Base-by-base conservation (phyloP, 92 coral and sea anemone genomes). In the Isaurus tuberculatus region DNA sequence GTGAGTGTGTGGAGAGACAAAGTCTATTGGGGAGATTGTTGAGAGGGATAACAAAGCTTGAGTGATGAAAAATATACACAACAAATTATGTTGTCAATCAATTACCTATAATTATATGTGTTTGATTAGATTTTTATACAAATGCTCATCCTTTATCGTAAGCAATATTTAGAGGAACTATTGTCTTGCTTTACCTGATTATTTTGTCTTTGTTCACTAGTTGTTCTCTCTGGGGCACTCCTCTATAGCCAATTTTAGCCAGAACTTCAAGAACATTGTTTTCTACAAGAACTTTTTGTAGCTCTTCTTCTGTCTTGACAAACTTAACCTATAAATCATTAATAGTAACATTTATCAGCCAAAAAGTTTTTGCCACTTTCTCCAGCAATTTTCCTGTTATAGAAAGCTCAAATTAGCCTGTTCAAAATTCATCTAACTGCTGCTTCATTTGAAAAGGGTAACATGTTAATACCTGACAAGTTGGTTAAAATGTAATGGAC, bases 241-340 rank as follows among this genome's bases (percentile, higher is more conserved):
- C 90, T 55, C 90, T 81, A 60, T 87, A 87, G 31, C 90, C 90
- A 66, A 86, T 81, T 79, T 79, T 79, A 46, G 85, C 55, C 61
- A 86, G 68, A 51, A 68, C 60, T 53, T 83, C 86, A 72, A 79
- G 75, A 43, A 80, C 65, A 79, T 75, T 64, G 22, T 85, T 75
- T 36, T 87, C 65, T 74, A 87, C 66, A 44, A 87, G 72, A 64
- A 65, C 67, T 10, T 81, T 49, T 70, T 81, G 67, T 55, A 87
- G 84, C 16, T 72, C 32, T 81, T 86, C 32, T 81, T 86, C 87
- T 49, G 71, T 84, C 28, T 84, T 28, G 31, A 36, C 87, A 9
- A 14, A 61, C 78, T 43, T 81, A 75, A 81, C 58, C 86, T 68
- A 67, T 27, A 80, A 5, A 49, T 49, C 22, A 49, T 2, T 49